phyloP scores from a whole-genome alignment of 2,888 invertebrate species.

The Drosophila quinaria region DNA sequence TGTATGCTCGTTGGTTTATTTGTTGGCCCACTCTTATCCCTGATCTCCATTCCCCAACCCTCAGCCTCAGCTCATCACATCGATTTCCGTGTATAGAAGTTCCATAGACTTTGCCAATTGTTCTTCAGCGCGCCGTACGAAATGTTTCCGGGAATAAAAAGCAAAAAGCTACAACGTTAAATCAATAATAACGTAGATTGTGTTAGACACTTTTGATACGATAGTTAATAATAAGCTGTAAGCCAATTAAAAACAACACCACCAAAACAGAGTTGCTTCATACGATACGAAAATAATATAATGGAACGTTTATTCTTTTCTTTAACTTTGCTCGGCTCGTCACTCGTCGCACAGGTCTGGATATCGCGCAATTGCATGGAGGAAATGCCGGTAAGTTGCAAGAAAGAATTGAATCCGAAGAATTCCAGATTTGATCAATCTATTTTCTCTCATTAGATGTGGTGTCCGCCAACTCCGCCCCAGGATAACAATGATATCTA shows the following conservation, averaged over 20 bases:
- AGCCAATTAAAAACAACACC: conserved; percentile 54
- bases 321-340: conserved; percentile 60
- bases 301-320: conserved; percentile 77
- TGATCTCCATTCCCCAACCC: background rate
- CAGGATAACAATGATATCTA: conserved; percentile 96
- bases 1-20: conserved; percentile 49
- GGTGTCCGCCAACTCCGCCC: conserved; percentile 99
- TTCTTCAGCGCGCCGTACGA: conserved; percentile 69
- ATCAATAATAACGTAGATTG: conserved; percentile 30
- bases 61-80: background rate
- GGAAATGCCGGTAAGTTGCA: conserved; percentile 92
- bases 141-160: conserved; percentile 60
- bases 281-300: conserved; percentile 82
- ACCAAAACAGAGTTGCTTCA: conserved; percentile 84
- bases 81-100: conserved; percentile 56
- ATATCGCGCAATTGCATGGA: conserved; percentile 90
- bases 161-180: conserved; percentile 69
- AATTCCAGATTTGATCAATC: background rate
- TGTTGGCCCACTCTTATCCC: conserved; percentile 34
- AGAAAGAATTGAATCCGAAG: background rate
- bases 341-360: conserved; percentile 89
- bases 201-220: conserved; percentile 22
- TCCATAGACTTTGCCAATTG: conserved; percentile 67
- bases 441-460: conserved; percentile 88
- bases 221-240: conserved; percentile 84